Conservation (phyloP, 2,888 invertebrate genomes). For the Dolichopus griseipennis region DNA sequence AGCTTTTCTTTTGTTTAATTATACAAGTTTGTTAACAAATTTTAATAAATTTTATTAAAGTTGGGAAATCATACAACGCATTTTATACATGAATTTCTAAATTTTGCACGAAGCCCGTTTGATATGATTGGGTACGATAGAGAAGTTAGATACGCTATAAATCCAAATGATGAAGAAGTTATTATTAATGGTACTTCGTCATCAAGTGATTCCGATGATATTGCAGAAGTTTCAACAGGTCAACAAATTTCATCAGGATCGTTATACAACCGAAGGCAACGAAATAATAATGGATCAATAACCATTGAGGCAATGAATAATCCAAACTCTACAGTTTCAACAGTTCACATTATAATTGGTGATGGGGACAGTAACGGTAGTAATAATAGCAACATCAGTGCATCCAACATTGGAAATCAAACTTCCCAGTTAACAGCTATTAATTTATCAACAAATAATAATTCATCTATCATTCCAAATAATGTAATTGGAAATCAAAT, state of each 20-base stretch:
- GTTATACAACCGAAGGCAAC: neutral
- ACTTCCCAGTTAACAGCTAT: neutral
- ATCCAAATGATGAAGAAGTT: slow-evolving; percentile 31
- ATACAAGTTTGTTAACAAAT: too few relatives aligned
- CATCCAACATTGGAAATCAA: neutral
- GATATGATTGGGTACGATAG: slow-evolving; percentile 78
- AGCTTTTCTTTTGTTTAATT: neutral
- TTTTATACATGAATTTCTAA: slow-evolving; percentile 81
- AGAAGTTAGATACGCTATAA: slow-evolving; percentile 55
- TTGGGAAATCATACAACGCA: slow-evolving; percentile 67
- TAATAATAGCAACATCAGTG: neutral
- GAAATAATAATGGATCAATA: slow-evolving; percentile 15
- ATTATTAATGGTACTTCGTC: slow-evolving; percentile 34
- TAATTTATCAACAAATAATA: slow-evolving; percentile 8
- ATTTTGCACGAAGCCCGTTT: slow-evolving; percentile 77
- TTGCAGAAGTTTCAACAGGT: slow-evolving; percentile 22
- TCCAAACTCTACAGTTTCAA: neutral
- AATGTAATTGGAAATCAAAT: slow-evolving; percentile 9
- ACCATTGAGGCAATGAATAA: neutral
- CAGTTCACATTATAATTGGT: neutral
- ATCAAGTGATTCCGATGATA: slow-evolving; percentile 28
- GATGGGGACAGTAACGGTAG: slow-evolving; percentile 5
- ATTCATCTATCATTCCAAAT: neutral
- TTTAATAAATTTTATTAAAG: neutral
- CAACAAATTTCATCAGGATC: slow-evolving; percentile 10